phyloP scores from a whole-genome alignment of 2,888 invertebrate species.

The Parelbella ahira region DNA sequence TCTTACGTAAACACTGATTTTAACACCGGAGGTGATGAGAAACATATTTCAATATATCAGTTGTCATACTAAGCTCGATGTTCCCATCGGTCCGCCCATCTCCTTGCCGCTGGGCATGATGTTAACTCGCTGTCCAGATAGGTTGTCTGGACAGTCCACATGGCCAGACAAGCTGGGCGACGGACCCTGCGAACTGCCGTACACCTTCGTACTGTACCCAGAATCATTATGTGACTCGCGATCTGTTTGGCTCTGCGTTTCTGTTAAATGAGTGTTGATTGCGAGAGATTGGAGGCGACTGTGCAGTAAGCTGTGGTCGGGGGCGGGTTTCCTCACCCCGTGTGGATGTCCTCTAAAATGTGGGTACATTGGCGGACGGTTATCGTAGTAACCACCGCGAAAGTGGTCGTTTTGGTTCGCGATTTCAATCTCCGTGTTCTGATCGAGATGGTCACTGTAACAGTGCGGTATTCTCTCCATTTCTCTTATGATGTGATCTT shows the following conservation, averaged over 20 bases:
- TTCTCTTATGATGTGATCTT: conserved; percentile 73
- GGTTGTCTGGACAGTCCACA: conserved; percentile 61
- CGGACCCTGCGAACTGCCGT: conserved; percentile 88
- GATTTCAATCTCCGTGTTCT: conserved; percentile 72
- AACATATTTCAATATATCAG: not conserved
- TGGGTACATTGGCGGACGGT: conserved; percentile 56
- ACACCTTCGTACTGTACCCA: conserved; percentile 91
- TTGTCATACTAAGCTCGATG: conserved; percentile 83
- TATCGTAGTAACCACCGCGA: conserved; percentile 64
- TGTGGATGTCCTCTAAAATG: conserved; percentile 42
- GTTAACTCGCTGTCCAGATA: conserved; percentile 63
- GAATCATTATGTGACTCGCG: conserved; percentile 90
- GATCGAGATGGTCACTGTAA: conserved; percentile 69
- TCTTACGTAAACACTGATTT: too few species aligned
- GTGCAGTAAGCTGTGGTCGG: conserved; percentile 67
- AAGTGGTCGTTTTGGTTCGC: conserved; percentile 67
- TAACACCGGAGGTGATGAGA: too few species aligned
- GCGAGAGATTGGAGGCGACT: conserved; percentile 70
- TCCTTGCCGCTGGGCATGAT: conserved; percentile 54
- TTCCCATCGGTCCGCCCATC: conserved; percentile 69
- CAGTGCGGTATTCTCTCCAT: conserved; percentile 74
- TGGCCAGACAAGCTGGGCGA: conserved; percentile 86
- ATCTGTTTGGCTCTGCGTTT: conserved; percentile 76
- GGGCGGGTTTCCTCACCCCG: conserved; percentile 53
- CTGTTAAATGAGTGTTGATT: conserved; percentile 72